Evolutionary conservation across 2,113 vertebrate species (phyloP).

Genomic region (Scytalopus superciliaris): DNA sequence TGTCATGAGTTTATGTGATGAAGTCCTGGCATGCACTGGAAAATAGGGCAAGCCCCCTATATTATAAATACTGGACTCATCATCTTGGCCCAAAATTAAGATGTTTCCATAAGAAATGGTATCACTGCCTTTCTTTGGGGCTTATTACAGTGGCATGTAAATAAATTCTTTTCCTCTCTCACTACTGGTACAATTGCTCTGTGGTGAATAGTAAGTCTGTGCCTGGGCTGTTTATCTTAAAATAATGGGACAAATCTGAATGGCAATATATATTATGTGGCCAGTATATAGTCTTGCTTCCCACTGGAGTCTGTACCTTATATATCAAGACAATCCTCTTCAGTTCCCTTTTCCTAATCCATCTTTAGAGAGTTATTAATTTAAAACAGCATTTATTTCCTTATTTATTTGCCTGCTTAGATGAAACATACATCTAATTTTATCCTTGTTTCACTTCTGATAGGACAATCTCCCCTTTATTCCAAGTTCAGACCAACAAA

Average conservation of each 20-base stretch:
- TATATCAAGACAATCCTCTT: neutral
- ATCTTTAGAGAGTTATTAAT: neutral
- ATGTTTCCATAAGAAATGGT: neutral
- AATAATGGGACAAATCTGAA: neutral
- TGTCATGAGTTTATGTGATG: neutral
- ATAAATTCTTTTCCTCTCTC: neutral
- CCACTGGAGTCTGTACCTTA: neutral
- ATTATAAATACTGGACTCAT: neutral
- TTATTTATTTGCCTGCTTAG: neutral
- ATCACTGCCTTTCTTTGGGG: neutral
- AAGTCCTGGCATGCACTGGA: neutral
- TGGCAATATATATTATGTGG: too few relatives aligned
- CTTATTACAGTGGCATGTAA: neutral
- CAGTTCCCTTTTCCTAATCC: neutral
- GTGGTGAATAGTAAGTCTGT: neutral
- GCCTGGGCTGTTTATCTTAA: neutral
- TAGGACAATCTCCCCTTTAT: neutral
- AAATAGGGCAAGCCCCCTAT: neutral
- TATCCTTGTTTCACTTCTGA: neutral
- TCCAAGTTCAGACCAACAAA: neutral
- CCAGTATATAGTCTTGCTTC: neutral
- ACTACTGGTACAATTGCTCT: neutral
- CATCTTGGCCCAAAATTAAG: neutral
- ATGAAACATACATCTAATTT: neutral
- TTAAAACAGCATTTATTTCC: neutral